Percentiles rank a stretch among this genome's conserved stretches.
Evolutionary conservation across 2,113 vertebrate genomes (phyloP).

Genomic region (Macaca mulatta): DNA sequence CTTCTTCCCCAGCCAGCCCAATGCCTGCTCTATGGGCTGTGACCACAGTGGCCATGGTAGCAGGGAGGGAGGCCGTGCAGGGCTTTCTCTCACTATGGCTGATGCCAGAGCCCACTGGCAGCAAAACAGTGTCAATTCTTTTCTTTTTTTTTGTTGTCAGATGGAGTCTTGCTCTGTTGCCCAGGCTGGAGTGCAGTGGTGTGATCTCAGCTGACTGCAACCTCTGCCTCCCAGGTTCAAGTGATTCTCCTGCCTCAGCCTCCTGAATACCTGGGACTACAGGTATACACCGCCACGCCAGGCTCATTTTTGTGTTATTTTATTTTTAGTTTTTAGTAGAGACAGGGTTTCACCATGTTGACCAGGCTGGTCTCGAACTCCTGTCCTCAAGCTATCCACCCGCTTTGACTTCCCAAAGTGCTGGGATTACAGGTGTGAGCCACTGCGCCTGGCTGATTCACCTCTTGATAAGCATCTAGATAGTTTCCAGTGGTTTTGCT

Average conservation of each 20-base stretch:
- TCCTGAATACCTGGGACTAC: too few species aligned
- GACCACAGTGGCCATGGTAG: background rate
- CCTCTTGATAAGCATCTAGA: background rate
- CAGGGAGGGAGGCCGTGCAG: background rate
- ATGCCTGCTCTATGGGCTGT: background rate
- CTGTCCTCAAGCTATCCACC: background rate
- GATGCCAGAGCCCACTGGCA: background rate
- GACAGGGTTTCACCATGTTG: too few species aligned
- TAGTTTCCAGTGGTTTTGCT: background rate
- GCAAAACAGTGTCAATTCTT: background rate
- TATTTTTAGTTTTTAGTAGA: background rate
- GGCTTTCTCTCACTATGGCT: background rate
- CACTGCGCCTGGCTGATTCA: background rate
- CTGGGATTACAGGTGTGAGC: background rate
- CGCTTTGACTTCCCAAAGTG: background rate
- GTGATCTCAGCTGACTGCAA: too few species aligned
- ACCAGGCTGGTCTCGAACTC: background rate
- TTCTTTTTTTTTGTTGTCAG: too few species aligned
- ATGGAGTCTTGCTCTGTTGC: too few species aligned
- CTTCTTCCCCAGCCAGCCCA: background rate
- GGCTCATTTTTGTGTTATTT: background rate
- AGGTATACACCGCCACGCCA: too few species aligned
- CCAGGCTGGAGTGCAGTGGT: too few species aligned
- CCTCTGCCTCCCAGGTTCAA: too few species aligned
- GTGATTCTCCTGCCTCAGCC: too few species aligned